Base-by-base conservation (phyloP, 2,113 vertebrate species). In the Lophura nycthemera region DNA sequence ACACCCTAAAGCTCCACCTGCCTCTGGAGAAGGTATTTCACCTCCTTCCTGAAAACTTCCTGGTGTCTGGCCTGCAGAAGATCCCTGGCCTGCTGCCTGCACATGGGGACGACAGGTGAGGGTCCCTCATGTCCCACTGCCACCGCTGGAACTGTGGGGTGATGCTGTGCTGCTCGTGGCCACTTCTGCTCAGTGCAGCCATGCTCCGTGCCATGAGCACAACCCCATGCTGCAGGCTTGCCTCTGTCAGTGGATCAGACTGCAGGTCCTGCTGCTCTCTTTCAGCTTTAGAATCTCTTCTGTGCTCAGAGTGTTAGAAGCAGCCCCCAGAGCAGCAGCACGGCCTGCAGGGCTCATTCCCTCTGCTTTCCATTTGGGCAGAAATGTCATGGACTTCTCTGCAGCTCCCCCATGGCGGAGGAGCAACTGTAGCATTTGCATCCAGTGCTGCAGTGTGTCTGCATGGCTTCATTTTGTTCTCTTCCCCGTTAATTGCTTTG, bases 11-110 rank as follows among this genome's bases (percentile, higher is more conserved):
- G 95, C 95, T 83, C 4, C 98, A 99, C 73, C 97, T 96, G 2
- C 84, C 96, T 3, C 69, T 99, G 94, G 96, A 95, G 83, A 82
- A 82, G 0, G 48, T 97, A 70, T 97, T 97, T 93, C 98, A 99
- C 85, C 98, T 99, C 2, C 94, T 99, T 42, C 99, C 99, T 0
- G 98, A 99, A 95, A 99, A 99, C 91, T 92, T 98, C 18, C 97
- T 99, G 29, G 74, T 98, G 21, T 99, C 98, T 2, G 98, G 98
- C 29, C 92, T 97, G 48, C 98, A 99, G 89, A 96, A 50, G 11
- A 63, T 99, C 75, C 99, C 99, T 0, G 99, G 99, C 1, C 92
- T 99, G 40, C 88, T 97, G 32, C 93, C 96, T 0, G 96, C 96
- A 2, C 96, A 45, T 0, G 95, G 97, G 64, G 89, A 94, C 1